Evolutionary conservation across 2,113 vertebrate species (phyloP), one percentile per base, ranked within the genome.

Genomic region (Xiphophorus couchianus): DNA sequence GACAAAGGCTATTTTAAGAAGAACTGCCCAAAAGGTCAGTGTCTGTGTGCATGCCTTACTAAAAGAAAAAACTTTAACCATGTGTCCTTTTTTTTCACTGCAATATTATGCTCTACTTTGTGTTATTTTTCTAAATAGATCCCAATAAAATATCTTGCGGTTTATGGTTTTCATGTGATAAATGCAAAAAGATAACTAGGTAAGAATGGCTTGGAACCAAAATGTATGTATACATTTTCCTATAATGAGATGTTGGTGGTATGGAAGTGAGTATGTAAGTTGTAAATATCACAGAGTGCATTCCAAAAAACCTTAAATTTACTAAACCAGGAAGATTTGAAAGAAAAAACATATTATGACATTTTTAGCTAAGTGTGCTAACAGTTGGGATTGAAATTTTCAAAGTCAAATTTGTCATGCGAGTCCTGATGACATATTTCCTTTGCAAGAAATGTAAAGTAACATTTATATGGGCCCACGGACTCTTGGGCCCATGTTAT

Each of bases 391-490:
- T 28, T 14, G 27, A 71, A 73, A 62, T 67, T 64, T 13, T 25
- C 9, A 19, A 28, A 65, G 30, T 35, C 9, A 58, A 58, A 62
- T 64, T 54, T 66, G 65, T 66, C 29, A 66, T n/a, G 62, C 66
- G 1, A 70, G 37, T 25, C 0, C 5, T 3, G 25, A 73, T 58
- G 51, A 54, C 51, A 54, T 9, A n/a, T n/a, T 58, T 58, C 2
- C 51, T 58, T 58, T 66, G 62, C 62, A 70, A 76, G 63, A 62
- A 51, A 60, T 72, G 28, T 74, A 84, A 58, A 86, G 86, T 83
- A 78, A 83, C 67, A 80, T 73, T 19, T 28, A 28, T 1, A 28
- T 1, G 28, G 28, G 28, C 28, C 28, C 28, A 28, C 17, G 17
- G 44, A 48, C 44, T 48, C 44, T 37, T 37, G 35, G 64, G 72